These are phyloP conservation scores for Caradrina kadenii DNA, from an alignment of 2,888 invertebrate genomes.

Conservation along the genomic window DNA sequence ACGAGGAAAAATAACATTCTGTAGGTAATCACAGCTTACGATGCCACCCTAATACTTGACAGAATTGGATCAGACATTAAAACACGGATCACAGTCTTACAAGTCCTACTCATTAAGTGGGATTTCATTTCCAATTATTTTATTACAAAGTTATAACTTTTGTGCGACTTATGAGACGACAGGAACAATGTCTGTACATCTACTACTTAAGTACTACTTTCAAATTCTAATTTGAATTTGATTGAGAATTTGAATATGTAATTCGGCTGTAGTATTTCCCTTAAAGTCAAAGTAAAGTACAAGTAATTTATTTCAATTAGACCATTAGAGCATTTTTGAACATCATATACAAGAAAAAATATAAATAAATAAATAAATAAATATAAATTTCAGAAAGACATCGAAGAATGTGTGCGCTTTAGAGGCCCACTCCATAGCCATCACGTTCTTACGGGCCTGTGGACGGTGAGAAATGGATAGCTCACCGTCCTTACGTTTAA, in stretches of 20 bases:
- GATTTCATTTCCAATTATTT: not conserved
- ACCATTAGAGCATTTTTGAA: too few species aligned
- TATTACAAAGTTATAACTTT: not conserved
- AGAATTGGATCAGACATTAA: slow-evolving; percentile 18
- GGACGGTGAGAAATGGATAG: too few species aligned
- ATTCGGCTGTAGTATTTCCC: not conserved
- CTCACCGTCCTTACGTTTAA: too few species aligned
- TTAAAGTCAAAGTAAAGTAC: too few species aligned
- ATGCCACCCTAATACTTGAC: slow-evolving; percentile 12
- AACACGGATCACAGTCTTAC: slow-evolving; percentile 7
- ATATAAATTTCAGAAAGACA: not conserved
- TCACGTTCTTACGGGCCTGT: too few species aligned
- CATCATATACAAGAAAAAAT: too few species aligned
- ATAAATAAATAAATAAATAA: too few species aligned
- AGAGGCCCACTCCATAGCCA: not conserved
- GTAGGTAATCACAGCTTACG: slow-evolving; percentile 21
- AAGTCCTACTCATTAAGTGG: not conserved
- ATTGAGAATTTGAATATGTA: not conserved
- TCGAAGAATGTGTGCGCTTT: not conserved
- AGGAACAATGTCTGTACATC: fast-evolving
- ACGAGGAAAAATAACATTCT: not conserved
- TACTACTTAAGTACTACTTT: not conserved
- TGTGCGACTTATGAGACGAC: not conserved
- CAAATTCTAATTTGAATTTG: not conserved
- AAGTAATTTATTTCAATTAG: too few species aligned